A percentile compares a stretch with the other conserved stretches of the same genome.
Evolutionary conservation across 30 jellyfish, hydroid and myxozoan species (phyloP).

Genomic region (Nemopilema nomurai): DNA sequence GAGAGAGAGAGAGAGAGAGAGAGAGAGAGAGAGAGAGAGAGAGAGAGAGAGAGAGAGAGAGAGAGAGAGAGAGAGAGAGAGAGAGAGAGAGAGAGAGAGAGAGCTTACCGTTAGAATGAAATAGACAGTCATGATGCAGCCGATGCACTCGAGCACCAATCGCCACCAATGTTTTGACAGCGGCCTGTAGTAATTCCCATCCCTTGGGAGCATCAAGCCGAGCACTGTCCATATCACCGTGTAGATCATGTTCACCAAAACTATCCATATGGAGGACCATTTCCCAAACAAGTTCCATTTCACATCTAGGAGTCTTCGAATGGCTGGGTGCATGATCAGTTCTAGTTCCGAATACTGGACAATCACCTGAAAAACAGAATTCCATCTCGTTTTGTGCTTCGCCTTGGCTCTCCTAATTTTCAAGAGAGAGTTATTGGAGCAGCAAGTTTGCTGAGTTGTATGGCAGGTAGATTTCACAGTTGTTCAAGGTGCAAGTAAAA

Average conservation of each 20-base stretch:
- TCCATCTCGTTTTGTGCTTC: not conserved
- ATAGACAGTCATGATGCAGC: constrained; percentile 89
- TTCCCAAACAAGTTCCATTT: constrained; percentile 94
- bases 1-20: no score
- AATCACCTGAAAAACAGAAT: constrained; percentile 59
- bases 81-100: not conserved
- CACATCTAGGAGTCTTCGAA: constrained; percentile 83
- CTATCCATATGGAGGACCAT: constrained; percentile 79
- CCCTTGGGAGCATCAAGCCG: constrained; percentile 89
- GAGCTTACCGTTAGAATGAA: constrained; percentile 84
- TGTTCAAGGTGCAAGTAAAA: no score
- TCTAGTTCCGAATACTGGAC: constrained; percentile 85
- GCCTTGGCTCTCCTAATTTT: no score
- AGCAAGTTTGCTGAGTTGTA: no score
- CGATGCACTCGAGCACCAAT: constrained; percentile 85
- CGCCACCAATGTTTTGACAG: constrained; percentile 87
- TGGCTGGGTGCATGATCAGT: constrained; percentile 99
- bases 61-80: not conserved
- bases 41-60: no score
- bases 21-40: no score
- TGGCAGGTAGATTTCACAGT: no score
- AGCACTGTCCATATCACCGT: constrained; percentile 92
- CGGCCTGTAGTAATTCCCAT: constrained; percentile 91
- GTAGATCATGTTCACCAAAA: constrained; percentile 77
- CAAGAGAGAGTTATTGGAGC: no score